Base-by-base conservation (phyloP, 2,888 invertebrate species). In the Parnassius mnemosyne region DNA sequence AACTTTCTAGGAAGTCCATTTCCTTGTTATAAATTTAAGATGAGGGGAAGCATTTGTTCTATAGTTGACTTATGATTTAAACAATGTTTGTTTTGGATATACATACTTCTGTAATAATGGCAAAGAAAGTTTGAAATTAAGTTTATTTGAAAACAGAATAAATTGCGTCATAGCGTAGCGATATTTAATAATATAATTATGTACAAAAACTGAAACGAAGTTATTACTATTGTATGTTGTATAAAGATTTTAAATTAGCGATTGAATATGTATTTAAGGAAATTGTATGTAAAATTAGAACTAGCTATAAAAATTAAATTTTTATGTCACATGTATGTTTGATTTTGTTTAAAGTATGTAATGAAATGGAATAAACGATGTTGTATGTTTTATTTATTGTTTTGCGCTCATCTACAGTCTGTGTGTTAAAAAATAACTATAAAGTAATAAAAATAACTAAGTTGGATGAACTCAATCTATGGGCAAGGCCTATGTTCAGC, bases 61-160 rank as follows among this genome's bases (percentile, higher is more conserved):
- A 5, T 7, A 25, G 25, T 25, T 0, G 25, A 25, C 25, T 7
- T 25, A 25, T 25, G 3, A 25, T 25, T 5, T 25, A 25, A 3
- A 3, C 0, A 25, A 25, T 25, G 25, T 25, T 3, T 3, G 25
- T 3, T 25, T 25, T 25, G 5, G 25, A 25, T 25, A 25, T 25
- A 25, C 25, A 3, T 5, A 25, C 5, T 3, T 25, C 25, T 25
- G 25, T 25, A 25, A 25, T 25, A 25, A 25, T 46, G 55, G 46
- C 12, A 46, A 12, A 20, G 58, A 58, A 63, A 63, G 63, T 63
- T 58, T 63, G 63, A 63, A 58, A 63, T 62, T 54, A 13, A 54
- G 63, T 55, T 63, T 63, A 63, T 63, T 54, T 41, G 50, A 54
- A 63, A 51, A 59, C 58, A 50, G 50, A 47, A 52, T 43, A 49